Conservation (phyloP, 2,888 invertebrate genomes). For the Diachrysia chrysitis region DNA sequence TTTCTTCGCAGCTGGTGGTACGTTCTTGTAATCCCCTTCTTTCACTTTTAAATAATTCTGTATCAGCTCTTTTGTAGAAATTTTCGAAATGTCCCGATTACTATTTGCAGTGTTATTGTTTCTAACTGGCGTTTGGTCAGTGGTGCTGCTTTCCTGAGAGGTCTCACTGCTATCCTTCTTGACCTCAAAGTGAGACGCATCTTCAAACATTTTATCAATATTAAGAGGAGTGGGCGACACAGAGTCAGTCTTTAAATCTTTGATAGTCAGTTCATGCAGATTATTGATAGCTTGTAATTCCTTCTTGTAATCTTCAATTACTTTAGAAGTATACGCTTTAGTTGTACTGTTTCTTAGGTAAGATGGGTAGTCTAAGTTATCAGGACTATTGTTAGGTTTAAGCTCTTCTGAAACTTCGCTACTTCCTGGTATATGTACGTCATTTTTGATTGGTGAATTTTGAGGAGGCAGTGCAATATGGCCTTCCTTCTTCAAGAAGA, state of each 20-base stretch:
- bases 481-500: constrained; percentile 83
- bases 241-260: constrained; percentile 84
- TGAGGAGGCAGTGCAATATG: constrained; percentile 79
- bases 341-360: constrained; percentile 84
- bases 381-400: constrained; percentile 64
- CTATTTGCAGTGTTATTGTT: constrained; percentile 70
- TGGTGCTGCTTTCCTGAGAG: constrained; percentile 59
- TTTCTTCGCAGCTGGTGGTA: constrained; percentile 70
- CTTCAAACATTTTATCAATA: constrained; percentile 84
- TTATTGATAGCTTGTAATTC: constrained; percentile 86
- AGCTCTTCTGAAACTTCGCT: constrained; percentile 59
- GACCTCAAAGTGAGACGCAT: constrained; percentile 67
- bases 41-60: constrained; percentile 86
- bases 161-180: constrained; percentile 65
- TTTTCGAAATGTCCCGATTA: constrained; percentile 78
- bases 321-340: constrained; percentile 87
- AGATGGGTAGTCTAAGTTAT: constrained; percentile 78
- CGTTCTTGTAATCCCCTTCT: constrained; percentile 75
- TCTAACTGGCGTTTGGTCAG: constrained; percentile 58
- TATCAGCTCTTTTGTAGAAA: constrained; percentile 84
- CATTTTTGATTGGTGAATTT: constrained; percentile 76
- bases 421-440: constrained; percentile 57
- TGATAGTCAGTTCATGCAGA: constrained; percentile 83
- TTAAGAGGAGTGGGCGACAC: constrained; percentile 83
- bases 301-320: constrained; percentile 87